A percentile compares a stretch with the other conserved stretches of the same genome.
phyloP scores from a whole-genome alignment of 2,113 vertebrate species.

The Gulo gulo region DNA sequence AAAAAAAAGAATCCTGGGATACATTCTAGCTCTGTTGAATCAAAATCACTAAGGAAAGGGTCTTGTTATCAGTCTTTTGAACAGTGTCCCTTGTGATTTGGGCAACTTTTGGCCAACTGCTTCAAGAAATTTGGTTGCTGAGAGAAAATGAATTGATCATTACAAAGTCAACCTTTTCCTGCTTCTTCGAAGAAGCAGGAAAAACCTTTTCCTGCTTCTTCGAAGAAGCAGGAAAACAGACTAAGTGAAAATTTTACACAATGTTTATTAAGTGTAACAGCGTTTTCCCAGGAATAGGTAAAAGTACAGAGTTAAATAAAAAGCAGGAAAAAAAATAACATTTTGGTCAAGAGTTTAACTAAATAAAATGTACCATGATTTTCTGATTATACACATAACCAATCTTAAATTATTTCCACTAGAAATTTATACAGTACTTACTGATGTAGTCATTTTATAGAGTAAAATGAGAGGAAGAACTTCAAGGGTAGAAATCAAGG shows the following conservation, averaged over 20 bases:
- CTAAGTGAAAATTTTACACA: neutral
- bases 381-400: neutral
- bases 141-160: neutral
- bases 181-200: neutral
- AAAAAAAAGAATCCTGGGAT: neutral
- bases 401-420: neutral
- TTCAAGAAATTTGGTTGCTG: neutral
- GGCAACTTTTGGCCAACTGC: neutral
- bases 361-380: slow-evolving; percentile 1
- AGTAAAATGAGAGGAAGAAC: slow-evolving; percentile 10
- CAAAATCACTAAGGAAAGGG: neutral
- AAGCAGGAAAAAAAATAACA: neutral
- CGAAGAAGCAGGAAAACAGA: neutral
- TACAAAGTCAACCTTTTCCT: neutral
- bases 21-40: neutral
- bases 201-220: neutral
- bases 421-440: neutral
- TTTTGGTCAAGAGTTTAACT: neutral
- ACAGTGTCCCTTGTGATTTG: neutral
- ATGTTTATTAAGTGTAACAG: neutral
- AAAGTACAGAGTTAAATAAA: slow-evolving; percentile 1
- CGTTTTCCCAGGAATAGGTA: neutral
- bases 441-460: neutral
- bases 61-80: neutral
- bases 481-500: neutral